phyloP scores from a whole-genome alignment of 1,140 invertebrate genomes.

The Cryptotermes secundus region DNA sequence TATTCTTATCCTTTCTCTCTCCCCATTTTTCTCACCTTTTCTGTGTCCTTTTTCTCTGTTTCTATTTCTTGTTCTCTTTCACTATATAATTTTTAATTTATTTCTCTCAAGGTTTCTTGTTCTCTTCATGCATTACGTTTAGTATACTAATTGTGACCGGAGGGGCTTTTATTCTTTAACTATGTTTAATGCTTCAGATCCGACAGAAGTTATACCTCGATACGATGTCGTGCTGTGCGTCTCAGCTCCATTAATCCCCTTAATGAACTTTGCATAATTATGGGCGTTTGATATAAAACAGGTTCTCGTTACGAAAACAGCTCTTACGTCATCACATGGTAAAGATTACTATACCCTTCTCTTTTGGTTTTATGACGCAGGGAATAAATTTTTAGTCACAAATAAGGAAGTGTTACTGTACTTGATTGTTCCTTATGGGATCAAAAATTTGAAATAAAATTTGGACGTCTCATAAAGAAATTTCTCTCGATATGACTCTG shows the following conservation, averaged over 20 bases:
- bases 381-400: neutral
- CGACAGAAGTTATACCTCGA: too few species aligned
- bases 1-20: too few species aligned
- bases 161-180: too few species aligned
- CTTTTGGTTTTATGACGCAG: neutral
- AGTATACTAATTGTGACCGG: too few species aligned
- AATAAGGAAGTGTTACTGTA: neutral
- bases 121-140: too few species aligned
- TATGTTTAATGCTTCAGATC: too few species aligned
- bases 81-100: too few species aligned
- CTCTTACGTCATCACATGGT: neutral
- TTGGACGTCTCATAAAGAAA: neutral
- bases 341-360: neutral
- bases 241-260: neutral
- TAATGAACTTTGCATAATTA: neutral
- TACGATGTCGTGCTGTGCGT: neutral
- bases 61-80: too few species aligned
- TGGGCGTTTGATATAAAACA: neutral
- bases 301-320: neutral
- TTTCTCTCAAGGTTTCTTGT: too few species aligned
- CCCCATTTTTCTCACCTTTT: too few species aligned
- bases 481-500: neutral
- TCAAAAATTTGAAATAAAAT: neutral
- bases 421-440: neutral
- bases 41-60: too few species aligned